Percentiles rank a stretch among this genome's conserved stretches.
These are phyloP conservation scores for Ceratosolen solmsi DNA, from an alignment of 1,140 invertebrate species.

Conservation along the genomic window DNA sequence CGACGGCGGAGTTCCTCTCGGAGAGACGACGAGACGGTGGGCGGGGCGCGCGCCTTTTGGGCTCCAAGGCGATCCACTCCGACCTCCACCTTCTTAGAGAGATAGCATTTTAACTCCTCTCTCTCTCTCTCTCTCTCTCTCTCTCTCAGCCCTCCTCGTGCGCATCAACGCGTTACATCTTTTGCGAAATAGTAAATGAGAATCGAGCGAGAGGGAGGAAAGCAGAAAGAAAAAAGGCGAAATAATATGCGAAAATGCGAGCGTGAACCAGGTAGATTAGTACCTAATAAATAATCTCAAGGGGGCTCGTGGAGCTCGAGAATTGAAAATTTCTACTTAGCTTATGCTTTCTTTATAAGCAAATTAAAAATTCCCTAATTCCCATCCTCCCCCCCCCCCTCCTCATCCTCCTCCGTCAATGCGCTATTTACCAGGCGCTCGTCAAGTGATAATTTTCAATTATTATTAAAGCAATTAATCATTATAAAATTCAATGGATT, in stretches of 20 bases:
- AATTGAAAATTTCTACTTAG: neutral
- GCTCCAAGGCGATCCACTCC: conserved; percentile 72
- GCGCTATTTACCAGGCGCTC: too few relatives aligned
- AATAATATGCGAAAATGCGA: conserved; percentile 28
- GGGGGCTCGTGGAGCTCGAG: neutral
- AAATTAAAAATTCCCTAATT: too few relatives aligned
- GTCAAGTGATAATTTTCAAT: too few relatives aligned
- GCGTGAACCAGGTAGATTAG: neutral
- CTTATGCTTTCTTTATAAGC: too few relatives aligned
- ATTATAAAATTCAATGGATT: too few relatives aligned
- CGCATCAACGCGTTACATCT: conserved; percentile 65
- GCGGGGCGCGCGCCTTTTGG: conserved; percentile 67
- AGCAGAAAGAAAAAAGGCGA: neutral
- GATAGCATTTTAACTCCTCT: conserved; percentile 57
- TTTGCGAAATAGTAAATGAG: conserved; percentile 65
- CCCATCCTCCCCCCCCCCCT: too few relatives aligned
- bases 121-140: conserved; percentile 26
- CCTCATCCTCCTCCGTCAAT: too few relatives aligned
- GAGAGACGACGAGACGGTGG: conserved; percentile 66
- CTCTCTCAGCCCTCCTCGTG: neutral
- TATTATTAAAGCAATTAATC: too few relatives aligned
- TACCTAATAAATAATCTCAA: neutral
- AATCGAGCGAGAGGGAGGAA: neutral
- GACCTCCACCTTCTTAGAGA: conserved; percentile 63
- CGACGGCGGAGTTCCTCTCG: neutral